Evolutionary conservation across 2,888 invertebrate genomes (phyloP).

Genomic region (Calameuta filiformis): DNA sequence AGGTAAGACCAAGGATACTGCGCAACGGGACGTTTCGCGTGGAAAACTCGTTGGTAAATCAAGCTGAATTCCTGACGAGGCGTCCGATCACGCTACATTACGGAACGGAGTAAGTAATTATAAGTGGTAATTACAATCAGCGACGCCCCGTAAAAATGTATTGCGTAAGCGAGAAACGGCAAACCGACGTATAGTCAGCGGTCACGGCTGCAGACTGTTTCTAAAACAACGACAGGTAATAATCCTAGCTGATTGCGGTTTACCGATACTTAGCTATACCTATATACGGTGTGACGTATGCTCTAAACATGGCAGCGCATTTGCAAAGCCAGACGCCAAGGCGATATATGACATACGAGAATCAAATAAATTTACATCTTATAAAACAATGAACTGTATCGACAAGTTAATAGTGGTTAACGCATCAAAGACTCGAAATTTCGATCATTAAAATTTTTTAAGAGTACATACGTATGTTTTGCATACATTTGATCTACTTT

Average conservation of each 20-base stretch:
- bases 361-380: slow-evolving; percentile 31
- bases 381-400: slow-evolving; percentile 20
- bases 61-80: slow-evolving; percentile 16
- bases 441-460: background rate
- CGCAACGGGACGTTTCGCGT: slow-evolving; percentile 2
- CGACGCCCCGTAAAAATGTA: slow-evolving; percentile 37
- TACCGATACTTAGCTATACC: slow-evolving; percentile 28
- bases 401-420: background rate
- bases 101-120: slow-evolving; percentile 32
- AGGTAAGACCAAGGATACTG: slow-evolving; percentile 3
- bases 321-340: slow-evolving; percentile 36
- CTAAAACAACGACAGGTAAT: slow-evolving; percentile 42
- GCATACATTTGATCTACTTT: background rate
- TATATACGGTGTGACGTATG: slow-evolving; percentile 35
- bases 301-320: slow-evolving; percentile 12
- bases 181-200: slow-evolving; percentile 10
- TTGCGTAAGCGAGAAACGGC: slow-evolving; percentile 31
- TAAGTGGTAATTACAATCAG: slow-evolving; percentile 49
- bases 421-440: background rate
- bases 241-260: slow-evolving; percentile 36
- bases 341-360: slow-evolving; percentile 37
- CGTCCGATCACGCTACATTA: slow-evolving; percentile 25
- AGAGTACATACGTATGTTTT: background rate
- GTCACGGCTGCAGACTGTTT: slow-evolving; percentile 23
- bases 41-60: slow-evolving; percentile 16